Conservation (phyloP, 2,888 invertebrate species). For the Apoderus coryli region DNA sequence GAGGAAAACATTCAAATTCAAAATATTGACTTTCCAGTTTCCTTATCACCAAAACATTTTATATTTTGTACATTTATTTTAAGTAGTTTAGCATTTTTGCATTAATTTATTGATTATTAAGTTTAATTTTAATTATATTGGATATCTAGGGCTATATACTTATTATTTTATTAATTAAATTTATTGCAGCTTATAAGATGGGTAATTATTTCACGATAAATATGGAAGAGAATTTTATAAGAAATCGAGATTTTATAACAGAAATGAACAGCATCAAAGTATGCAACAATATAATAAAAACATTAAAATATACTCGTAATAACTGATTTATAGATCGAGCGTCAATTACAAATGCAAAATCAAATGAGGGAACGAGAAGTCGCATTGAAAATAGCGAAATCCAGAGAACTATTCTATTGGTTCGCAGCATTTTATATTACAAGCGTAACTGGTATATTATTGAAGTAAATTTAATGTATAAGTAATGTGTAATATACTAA, state of each 20-base stretch:
- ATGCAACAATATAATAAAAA: constrained; percentile 14
- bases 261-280: constrained; percentile 52
- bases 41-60: too few relatives aligned
- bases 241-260: constrained; percentile 54
- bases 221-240: constrained; percentile 52
- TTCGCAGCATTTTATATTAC: constrained; percentile 49
- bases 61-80: too few relatives aligned
- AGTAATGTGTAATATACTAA: too few relatives aligned
- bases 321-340: constrained; percentile 44
- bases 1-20: too few relatives aligned
- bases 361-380: constrained; percentile 61
- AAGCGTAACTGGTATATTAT: constrained; percentile 37
- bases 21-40: too few relatives aligned
- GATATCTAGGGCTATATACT: too few relatives aligned
- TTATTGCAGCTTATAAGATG: too few relatives aligned
- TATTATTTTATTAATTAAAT: too few relatives aligned
- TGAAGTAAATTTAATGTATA: too few relatives aligned
- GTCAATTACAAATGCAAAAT: constrained; percentile 68
- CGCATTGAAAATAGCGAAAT: constrained; percentile 54
- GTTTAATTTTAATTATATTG: too few relatives aligned
- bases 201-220: constrained; percentile 43
- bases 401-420: constrained; percentile 62
- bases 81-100: too few relatives aligned
- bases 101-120: too few relatives aligned
- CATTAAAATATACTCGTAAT: constrained; percentile 13